Evolutionary conservation across 1,140 invertebrate species (phyloP), one percentile per base, ranked within the genome.

Genomic region (Galleria mellonella): DNA sequence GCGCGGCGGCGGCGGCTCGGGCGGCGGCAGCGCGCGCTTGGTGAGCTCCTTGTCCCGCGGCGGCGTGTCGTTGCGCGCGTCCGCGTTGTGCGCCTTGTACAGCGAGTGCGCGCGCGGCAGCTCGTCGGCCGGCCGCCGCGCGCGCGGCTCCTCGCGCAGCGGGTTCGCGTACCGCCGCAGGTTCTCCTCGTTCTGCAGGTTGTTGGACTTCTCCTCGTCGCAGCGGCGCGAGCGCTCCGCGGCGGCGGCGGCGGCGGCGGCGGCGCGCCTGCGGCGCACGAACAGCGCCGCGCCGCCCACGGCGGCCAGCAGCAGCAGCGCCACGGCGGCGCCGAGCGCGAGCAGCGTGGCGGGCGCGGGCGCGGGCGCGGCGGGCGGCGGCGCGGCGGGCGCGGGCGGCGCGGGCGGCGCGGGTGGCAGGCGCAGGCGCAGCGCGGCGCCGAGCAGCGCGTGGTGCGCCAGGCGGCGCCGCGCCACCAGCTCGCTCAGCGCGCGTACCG

Each of bases 171-270:
- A 87, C 88, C 91, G 79, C 29, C 94, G 89, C 13, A 96, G 84
- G 62, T 96, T 96, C 75, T 97, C 94, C 69, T 96, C 94, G 74
- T 96, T 96, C 70, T 96, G 94, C 32, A 96, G 83, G 72, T 96
- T 96, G 64, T 96, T 96, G 0, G 93, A 94, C 65, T 96, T 95
- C 61, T 96, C 94, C 72, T 95, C 93, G 58, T 94, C 92, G 51
- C 92, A 91, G 66, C 91, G 90, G 9, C 92, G 88, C 58, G 89
- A 89, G 55, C 78, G 91, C 45, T 76, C 88, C 58, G 87, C 89
- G 54, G 87, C 89, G 55, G 87, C 87, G 71, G 83, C 72, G 59
- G 87, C 89, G 54, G 87, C 89, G 55, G 87, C 87, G 71, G 83
- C 72, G 71, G 88, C 57, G 65, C 86, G 41, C 44, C 89, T 72